Evolutionary conservation across 2,797 vertebrate species (phyloP).

Genomic region (Parotocinclus haroldoi): DNA sequence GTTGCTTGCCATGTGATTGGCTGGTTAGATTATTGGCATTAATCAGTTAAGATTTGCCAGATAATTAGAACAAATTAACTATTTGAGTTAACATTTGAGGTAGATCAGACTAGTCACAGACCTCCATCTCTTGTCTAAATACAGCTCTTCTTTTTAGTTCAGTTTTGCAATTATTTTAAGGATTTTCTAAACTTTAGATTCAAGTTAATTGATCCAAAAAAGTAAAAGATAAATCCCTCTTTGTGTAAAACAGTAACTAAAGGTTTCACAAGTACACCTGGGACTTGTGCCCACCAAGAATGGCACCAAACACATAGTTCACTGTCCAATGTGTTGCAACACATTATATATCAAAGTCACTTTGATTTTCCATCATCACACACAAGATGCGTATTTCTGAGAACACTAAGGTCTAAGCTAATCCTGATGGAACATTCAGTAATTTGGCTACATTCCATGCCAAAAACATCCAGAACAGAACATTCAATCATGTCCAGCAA

Average conservation of each 20-base stretch:
- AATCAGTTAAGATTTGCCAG: too few species aligned
- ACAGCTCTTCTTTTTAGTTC: too few species aligned
- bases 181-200: too few species aligned
- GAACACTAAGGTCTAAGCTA: neutral
- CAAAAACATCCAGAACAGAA: slow-evolving; percentile 6
- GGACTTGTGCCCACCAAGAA: slow-evolving; percentile 7
- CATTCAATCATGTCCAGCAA: neutral
- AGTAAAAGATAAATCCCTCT: too few species aligned
- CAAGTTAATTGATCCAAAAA: too few species aligned
- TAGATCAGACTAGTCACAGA: too few species aligned
- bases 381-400: neutral
- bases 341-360: slow-evolving; percentile 13
- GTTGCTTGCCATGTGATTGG: too few species aligned
- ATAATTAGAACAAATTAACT: too few species aligned
- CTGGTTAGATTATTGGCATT: too few species aligned
- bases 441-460: neutral
- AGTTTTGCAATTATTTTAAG: too few species aligned
- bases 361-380: slow-evolving; percentile 7
- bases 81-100: too few species aligned
- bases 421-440: neutral
- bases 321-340: slow-evolving; percentile 26
- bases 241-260: slow-evolving; percentile 15
- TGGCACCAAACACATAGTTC: slow-evolving; percentile 11
- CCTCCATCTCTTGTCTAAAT: too few species aligned
- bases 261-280: slow-evolving; percentile 20